Evolutionary conservation across 2,113 vertebrate species (phyloP).

Genomic region (Apistogramma diplotaenia): DNA sequence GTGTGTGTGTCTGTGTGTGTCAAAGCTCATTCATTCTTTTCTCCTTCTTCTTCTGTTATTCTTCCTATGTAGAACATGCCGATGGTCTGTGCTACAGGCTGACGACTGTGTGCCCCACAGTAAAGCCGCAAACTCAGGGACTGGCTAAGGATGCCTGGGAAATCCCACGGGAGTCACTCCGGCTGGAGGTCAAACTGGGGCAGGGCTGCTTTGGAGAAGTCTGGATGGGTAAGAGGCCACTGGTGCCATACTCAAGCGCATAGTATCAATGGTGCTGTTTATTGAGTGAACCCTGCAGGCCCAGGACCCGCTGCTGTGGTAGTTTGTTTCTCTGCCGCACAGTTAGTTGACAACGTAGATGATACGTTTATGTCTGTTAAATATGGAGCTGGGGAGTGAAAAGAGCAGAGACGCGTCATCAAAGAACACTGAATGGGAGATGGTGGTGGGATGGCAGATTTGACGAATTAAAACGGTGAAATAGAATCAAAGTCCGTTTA

Average conservation of each 20-base stretch:
- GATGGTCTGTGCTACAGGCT: slow-evolving; percentile 96
- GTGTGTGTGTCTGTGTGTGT: neutral
- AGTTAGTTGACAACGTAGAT: neutral
- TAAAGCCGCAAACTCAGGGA: slow-evolving; percentile 98
- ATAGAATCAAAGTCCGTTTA: too few species aligned
- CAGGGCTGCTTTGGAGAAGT: slow-evolving; percentile 99
- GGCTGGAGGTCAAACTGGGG: slow-evolving; percentile 94
- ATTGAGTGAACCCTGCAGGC: neutral
- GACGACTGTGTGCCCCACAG: slow-evolving; percentile 94
- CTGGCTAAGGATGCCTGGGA: slow-evolving; percentile 98
- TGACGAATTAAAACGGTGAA: too few species aligned
- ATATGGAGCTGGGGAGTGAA: neutral
- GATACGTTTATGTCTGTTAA: neutral
- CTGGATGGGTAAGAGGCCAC: slow-evolving; percentile 91
- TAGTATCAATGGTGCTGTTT: neutral
- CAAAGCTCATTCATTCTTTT: neutral
- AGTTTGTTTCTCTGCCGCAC: neutral
- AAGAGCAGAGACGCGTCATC: neutral
- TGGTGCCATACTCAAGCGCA: neutral
- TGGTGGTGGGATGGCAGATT: neutral
- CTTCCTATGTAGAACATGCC: slow-evolving; percentile 82
- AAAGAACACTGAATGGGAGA: neutral
- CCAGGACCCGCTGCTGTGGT: neutral
- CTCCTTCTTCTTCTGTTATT: neutral
- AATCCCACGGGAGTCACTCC: slow-evolving; percentile 94